Conservation (phyloP, 2,888 invertebrate genomes). For the Coremacera marginata region DNA sequence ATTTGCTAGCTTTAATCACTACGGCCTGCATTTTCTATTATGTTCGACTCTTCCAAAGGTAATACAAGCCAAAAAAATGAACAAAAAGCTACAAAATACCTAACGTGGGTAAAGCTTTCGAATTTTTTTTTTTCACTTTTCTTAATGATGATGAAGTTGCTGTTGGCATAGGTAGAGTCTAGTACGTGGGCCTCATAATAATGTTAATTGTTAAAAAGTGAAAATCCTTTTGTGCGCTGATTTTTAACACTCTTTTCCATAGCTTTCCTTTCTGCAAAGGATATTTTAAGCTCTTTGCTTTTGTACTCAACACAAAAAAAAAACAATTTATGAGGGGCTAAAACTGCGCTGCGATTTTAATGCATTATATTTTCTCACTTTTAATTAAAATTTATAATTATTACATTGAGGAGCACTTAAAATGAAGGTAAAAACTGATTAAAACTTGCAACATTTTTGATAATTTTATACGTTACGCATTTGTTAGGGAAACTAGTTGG, state of each 20-base stretch:
- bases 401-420: slow-evolving; percentile 2
- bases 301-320: background rate
- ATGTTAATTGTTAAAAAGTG: background rate
- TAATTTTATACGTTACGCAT: too few species aligned
- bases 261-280: background rate
- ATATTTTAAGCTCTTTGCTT: slow-evolving; percentile 1
- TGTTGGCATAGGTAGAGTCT: background rate
- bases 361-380: slow-evolving; percentile 17
- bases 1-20: too few species aligned
- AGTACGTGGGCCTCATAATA: background rate
- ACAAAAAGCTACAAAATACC: too few species aligned
- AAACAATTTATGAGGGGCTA: too few species aligned
- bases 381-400: slow-evolving; percentile 35
- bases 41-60: too few species aligned
- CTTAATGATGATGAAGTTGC: background rate
- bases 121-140: too few species aligned
- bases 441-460: background rate
- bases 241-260: background rate
- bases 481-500: background rate
- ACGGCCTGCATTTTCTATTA: too few species aligned
- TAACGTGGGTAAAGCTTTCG: too few species aligned
- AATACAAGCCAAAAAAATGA: too few species aligned
- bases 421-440: background rate
- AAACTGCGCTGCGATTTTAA: background rate
- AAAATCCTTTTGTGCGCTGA: background rate